These are phyloP conservation scores for Stigmatopora argus DNA, from an alignment of 2,113 vertebrate species.

Conservation along the genomic window DNA sequence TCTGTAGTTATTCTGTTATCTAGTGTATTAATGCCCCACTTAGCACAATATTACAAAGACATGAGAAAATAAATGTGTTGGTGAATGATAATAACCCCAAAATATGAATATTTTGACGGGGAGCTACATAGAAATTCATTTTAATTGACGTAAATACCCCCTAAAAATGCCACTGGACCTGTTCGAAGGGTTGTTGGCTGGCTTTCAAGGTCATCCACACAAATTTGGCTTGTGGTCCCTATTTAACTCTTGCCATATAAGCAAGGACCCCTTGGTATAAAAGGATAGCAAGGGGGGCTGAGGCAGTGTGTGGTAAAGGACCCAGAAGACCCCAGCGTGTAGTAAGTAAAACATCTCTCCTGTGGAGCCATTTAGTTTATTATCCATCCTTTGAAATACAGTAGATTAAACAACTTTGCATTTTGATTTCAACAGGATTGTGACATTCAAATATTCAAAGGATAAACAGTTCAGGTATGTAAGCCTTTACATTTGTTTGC, in stretches of 20 bases:
- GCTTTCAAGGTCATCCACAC: constrained; percentile 12
- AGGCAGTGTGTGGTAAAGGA: constrained; percentile 28
- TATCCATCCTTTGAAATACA: background rate
- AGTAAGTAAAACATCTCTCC: constrained; percentile 18
- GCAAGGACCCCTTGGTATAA: constrained; percentile 32
- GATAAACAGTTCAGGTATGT: constrained; percentile 31
- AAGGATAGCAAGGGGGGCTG: constrained; percentile 1
- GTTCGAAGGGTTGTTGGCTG: background rate
- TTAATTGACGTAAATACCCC: background rate
- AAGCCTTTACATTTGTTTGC: background rate
- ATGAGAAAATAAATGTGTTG: no score
- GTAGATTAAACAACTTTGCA: background rate
- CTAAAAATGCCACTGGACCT: background rate
- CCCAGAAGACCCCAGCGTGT: constrained; percentile 19
- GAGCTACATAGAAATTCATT: background rate
- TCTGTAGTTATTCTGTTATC: no score
- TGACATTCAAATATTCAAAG: constrained; percentile 20
- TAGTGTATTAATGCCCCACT: no score
- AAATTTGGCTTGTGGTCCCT: constrained; percentile 30
- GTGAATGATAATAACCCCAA: no score
- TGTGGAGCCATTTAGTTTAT: background rate
- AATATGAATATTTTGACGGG: no score
- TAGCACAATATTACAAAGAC: no score
- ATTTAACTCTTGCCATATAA: constrained; percentile 29
- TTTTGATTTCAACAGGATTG: constrained; percentile 30